phyloP scores from a whole-genome alignment of 1,140 invertebrate species.

The Ctenoplectra terminalis region DNA sequence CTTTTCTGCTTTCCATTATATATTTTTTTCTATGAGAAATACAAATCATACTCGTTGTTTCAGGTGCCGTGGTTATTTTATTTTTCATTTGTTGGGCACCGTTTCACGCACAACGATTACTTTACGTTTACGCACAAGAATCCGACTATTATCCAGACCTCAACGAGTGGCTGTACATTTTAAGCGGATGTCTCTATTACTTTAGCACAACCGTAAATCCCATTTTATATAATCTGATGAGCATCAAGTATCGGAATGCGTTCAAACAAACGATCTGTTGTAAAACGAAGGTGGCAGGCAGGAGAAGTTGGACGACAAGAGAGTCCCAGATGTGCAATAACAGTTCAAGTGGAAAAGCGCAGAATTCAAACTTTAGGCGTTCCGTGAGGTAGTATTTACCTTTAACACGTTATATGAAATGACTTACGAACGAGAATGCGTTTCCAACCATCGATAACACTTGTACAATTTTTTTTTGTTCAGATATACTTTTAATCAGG shows the following conservation, averaged over 20 bases:
- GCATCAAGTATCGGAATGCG: conserved; percentile 90
- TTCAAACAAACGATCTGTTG: conserved; percentile 88
- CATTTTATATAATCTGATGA: conserved; percentile 96
- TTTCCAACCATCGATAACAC: background rate
- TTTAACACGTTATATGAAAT: background rate
- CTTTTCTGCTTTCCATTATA: background rate
- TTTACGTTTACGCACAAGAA: conserved; percentile 88
- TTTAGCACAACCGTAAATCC: conserved; percentile 95
- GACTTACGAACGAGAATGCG: background rate
- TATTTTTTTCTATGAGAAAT: background rate
- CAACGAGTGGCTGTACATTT: conserved; percentile 91
- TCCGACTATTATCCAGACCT: conserved; percentile 85
- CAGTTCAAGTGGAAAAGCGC: conserved; percentile 16
- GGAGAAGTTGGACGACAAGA: background rate
- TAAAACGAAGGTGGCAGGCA: background rate
- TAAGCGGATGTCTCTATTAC: conserved; percentile 93
- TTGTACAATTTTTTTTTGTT: conserved; percentile 32
- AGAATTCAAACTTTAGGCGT: conserved; percentile 13
- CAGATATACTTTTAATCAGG: conserved; percentile 63
- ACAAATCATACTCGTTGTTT: conserved; percentile 67
- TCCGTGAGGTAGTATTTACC: conserved; percentile 54
- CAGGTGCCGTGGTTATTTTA: conserved; percentile 97
- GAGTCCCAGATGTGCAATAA: conserved; percentile 41
- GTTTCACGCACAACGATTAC: conserved; percentile 95
- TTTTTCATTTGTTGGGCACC: conserved; percentile 99